Evolutionary conservation across 2,113 vertebrate species (phyloP).

Genomic region (Pomatorhinus ruficollis): DNA sequence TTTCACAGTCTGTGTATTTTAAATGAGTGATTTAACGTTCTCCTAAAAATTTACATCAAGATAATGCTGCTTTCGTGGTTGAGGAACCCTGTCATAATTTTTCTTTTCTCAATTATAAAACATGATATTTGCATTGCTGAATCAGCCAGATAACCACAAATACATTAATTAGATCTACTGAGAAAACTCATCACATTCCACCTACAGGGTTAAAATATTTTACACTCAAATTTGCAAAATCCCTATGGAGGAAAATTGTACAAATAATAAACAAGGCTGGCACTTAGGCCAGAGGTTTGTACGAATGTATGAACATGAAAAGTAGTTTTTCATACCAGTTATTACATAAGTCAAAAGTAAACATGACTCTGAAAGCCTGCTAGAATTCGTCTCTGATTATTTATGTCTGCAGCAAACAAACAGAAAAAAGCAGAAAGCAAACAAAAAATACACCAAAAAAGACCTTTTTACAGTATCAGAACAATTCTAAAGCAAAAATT

Average conservation of each 20-base stretch:
- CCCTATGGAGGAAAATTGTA: background rate
- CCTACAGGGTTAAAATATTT: background rate
- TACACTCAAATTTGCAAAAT: background rate
- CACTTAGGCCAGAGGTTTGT: background rate
- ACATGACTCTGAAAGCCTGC: background rate
- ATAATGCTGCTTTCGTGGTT: background rate
- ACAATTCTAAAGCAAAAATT: background rate
- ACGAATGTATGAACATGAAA: background rate
- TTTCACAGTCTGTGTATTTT: background rate
- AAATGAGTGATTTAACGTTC: background rate
- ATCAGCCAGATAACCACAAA: background rate
- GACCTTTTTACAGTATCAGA: background rate
- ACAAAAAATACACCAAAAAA: background rate
- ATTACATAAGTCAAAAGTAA: background rate
- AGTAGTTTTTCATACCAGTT: background rate
- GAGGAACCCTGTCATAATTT: background rate
- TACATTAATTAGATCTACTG: background rate
- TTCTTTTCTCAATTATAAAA: background rate
- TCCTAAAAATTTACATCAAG: background rate
- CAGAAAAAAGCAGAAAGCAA: rapidly evolving
- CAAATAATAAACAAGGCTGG: background rate
- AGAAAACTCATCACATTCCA: background rate
- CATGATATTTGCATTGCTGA: background rate
- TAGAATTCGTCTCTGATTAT: background rate
- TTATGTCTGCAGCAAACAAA: background rate